Percentiles rank a stretch among this genome's conserved stretches.
phyloP scores from a whole-genome alignment of 1,140 invertebrate species.

The Drosophila trapezifrons region DNA sequence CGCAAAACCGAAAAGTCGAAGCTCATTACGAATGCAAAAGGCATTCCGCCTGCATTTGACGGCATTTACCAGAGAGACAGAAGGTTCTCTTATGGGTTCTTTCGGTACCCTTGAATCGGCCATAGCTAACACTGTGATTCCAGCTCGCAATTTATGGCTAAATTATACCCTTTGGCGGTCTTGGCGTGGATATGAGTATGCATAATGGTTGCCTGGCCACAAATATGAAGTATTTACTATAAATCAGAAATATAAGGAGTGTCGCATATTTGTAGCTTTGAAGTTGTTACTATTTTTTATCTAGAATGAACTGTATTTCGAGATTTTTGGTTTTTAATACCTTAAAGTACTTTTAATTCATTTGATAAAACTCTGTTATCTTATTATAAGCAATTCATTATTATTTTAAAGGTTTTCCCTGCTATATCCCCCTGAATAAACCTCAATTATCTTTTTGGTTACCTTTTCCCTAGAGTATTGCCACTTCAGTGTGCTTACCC shows the following conservation, averaged over 20 bases:
- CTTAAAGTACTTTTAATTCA: no score
- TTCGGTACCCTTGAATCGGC: constrained; percentile 1
- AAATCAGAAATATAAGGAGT: neutral
- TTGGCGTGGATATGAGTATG: neutral
- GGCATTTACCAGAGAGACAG: constrained; percentile 12
- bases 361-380: no score
- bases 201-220: neutral
- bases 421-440: neutral
- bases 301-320: neutral
- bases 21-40: constrained; percentile 70
- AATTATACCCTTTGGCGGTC: neutral
- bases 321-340: neutral
- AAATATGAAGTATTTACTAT: neutral
- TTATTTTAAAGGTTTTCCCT: neutral
- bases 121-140: neutral
- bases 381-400: no score
- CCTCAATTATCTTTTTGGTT: neutral
- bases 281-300: neutral
- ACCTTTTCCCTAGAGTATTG: neutral
- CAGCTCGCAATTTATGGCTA: neutral
- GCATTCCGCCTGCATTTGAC: constrained; percentile 52
- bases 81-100: neutral
- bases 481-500: neutral
- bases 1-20: constrained; percentile 21
- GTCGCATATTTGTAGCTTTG: neutral